A percentile compares a stretch with the other conserved stretches of the same genome.
Evolutionary conservation across 1,140 invertebrate genomes (phyloP).

Genomic region (Hydropsyche tenuis): DNA sequence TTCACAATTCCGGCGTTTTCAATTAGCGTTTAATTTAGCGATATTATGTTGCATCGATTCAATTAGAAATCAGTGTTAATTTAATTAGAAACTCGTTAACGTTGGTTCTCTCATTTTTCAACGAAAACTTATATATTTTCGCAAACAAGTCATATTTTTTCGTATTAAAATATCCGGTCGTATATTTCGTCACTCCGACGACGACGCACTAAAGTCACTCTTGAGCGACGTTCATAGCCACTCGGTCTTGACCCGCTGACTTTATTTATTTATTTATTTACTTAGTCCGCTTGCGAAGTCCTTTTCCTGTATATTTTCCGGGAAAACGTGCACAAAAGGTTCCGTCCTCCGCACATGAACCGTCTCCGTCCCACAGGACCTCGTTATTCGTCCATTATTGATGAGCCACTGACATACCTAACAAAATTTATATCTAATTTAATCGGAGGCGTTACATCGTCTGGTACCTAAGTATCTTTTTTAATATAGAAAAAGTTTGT

Average conservation of each 20-base stretch:
- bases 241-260: background rate
- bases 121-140: too few species aligned
- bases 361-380: background rate
- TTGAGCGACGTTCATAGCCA: conserved; percentile 39
- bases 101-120: too few species aligned
- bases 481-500: too few species aligned
- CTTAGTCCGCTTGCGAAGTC: conserved; percentile 2
- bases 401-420: background rate
- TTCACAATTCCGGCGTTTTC: too few species aligned
- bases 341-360: background rate
- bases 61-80: too few species aligned
- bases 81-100: too few species aligned
- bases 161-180: conserved; percentile 2
- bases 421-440: too few species aligned
- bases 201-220: conserved; percentile 35
- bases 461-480: too few species aligned
- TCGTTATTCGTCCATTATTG: conserved; percentile 26
- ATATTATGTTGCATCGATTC: too few species aligned
- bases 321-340: conserved; percentile 13
- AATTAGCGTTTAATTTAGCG: too few species aligned
- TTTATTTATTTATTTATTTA: conserved; percentile 34
- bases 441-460: too few species aligned
- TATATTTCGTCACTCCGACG: background rate
- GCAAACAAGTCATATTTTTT: background rate
- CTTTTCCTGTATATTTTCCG: conserved; percentile 14